Evolutionary conservation across 2,797 vertebrate genomes (phyloP).

Genomic region (Prunella strophiata): DNA sequence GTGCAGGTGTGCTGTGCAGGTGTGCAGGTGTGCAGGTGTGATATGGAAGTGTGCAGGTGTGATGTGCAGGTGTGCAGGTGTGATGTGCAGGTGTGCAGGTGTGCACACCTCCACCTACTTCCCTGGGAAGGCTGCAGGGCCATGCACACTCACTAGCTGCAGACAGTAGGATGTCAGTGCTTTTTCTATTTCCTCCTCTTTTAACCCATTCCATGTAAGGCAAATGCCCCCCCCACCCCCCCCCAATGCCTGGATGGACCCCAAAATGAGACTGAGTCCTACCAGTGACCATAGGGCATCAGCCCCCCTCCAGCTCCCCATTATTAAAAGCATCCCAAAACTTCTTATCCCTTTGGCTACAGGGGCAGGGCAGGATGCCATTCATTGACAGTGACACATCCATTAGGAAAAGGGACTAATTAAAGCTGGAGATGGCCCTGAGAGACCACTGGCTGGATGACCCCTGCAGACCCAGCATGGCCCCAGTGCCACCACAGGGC

Average conservation of each 20-base stretch:
- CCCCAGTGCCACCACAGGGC: background rate
- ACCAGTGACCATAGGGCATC: accelerated
- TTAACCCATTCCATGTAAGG: background rate
- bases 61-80: no score
- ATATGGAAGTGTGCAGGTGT: background rate
- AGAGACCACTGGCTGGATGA: background rate
- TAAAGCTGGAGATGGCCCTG: background rate
- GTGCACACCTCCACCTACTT: background rate
- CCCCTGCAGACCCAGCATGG: background rate
- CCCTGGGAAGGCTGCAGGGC: background rate
- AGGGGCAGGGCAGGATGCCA: background rate
- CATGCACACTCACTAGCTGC: accelerated
- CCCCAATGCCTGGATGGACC: accelerated
- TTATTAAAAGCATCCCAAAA: background rate
- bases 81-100: no score
- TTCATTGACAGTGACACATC: background rate
- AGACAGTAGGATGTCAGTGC: background rate
- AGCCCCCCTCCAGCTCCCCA: accelerated
- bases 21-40: background rate
- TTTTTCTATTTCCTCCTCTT: background rate
- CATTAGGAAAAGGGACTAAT: background rate
- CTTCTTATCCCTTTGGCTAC: background rate
- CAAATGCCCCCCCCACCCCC: accelerated
- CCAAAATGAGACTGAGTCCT: background rate
- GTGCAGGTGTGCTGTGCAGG: background rate